phyloP scores from a whole-genome alignment of 2,113 vertebrate species.

The Gulo gulo region DNA sequence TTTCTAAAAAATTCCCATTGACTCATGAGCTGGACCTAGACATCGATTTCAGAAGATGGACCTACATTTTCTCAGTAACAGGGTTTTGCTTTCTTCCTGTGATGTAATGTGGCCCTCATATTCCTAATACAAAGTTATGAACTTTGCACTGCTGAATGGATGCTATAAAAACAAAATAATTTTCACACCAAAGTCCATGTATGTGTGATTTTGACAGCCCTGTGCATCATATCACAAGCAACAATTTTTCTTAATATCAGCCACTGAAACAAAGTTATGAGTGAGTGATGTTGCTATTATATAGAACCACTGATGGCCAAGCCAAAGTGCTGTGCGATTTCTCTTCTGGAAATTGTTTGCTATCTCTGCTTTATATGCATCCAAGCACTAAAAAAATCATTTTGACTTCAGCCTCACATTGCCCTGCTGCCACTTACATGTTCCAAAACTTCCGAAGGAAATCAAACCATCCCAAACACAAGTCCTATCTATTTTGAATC shows the following conservation, averaged over 20 bases:
- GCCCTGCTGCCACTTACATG: not conserved
- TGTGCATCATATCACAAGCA: constrained; percentile 80
- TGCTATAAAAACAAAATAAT: constrained; percentile 84
- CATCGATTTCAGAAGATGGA: constrained; percentile 34
- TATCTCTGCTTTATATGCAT: constrained; percentile 65
- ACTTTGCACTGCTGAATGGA: constrained; percentile 82
- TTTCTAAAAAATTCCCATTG: constrained; percentile 77
- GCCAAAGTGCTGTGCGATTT: constrained; percentile 73
- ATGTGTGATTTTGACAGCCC: constrained; percentile 82
- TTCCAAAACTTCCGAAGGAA: constrained; percentile 79
- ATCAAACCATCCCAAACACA: constrained; percentile 76
- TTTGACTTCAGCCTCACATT: constrained; percentile 36
- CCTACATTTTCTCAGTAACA: constrained; percentile 75
- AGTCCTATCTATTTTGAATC: constrained; percentile 68
- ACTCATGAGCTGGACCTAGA: constrained; percentile 12
- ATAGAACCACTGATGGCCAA: constrained; percentile 77
- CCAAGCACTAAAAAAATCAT: constrained; percentile 72
- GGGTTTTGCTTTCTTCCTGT: constrained; percentile 73
- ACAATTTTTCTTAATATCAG: constrained; percentile 87
- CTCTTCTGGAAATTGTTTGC: constrained; percentile 81
- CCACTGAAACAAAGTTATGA: constrained; percentile 83
- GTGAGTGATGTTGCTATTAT: constrained; percentile 86
- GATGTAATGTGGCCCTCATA: constrained; percentile 76
- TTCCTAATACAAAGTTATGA: constrained; percentile 86
- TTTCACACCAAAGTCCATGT: constrained; percentile 84